Base-by-base conservation (phyloP, 2,797 vertebrate species). In the Tapirus indicus region DNA sequence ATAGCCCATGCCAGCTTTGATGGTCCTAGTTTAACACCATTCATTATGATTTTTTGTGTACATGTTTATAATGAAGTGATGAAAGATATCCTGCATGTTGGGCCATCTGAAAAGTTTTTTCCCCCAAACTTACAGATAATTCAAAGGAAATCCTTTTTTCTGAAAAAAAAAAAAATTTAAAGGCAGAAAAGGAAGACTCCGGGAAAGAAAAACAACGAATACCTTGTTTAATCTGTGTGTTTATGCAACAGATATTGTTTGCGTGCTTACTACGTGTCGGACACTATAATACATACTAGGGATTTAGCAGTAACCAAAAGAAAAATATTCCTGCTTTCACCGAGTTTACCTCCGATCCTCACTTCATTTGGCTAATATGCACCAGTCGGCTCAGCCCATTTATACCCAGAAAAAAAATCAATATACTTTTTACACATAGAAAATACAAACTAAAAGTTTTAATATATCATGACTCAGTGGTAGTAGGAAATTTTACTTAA, bases 401-500 rank as follows among this genome's bases (percentile, higher is more conserved):
- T 54, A n/a, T 68, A 47, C 13, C 32, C 11, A 74, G 21, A 62
- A 54, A 77, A 56, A 88, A 85, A 41, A 21, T 84, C 14, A 60
- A 54, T 54, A 41, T 54, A 25, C 13, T 68, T 88, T 86, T 66
- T 41, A 94, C 14, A 71, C 6, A 47, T 2, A 16, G 23, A 90
- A 62, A 86, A 84, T 27, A 62, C 7, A 87, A 68, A n/a, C 10
- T 23, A 56, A 58, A 77, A 35, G 2, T 27, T 84, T 72, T 75
- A 84, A 21, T 90, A 11, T 62, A 68, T 69, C 14, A 16, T 56
- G 7, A 14, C 77, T 86, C 14, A 10, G 1, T 58, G 18, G 8
- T 84, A 27, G 80, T 60, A 32, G 27, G 66, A 93, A 77, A 8
- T 85, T 89, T 72, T 96, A 16, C 44, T 71, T 88, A 68, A 85